Percentiles rank a stretch among this genome's conserved stretches.
Evolutionary conservation across 2,113 vertebrate species (phyloP).

Genomic region (Paraplagusia blochii): DNA sequence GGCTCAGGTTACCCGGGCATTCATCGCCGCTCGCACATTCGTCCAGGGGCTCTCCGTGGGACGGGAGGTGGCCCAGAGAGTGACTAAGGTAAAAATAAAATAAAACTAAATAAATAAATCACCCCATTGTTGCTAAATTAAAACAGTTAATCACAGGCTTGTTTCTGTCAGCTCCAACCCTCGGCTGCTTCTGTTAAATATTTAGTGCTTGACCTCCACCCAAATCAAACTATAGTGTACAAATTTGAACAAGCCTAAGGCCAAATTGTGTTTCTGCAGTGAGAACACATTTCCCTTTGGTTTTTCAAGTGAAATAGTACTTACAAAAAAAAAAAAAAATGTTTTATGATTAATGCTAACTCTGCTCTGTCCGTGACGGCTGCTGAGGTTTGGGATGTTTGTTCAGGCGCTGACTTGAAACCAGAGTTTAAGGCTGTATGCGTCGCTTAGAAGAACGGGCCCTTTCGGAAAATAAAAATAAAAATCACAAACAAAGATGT

Average conservation of each 20-base stretch:
- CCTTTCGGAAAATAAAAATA: constrained; percentile 17
- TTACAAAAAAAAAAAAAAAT: too few relatives aligned
- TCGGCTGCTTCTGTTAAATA: not conserved
- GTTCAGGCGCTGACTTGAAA: constrained; percentile 29
- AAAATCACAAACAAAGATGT: constrained; percentile 11
- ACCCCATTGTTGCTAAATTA: not conserved
- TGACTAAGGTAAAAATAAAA: constrained; percentile 92
- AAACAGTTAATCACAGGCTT: constrained; percentile 5
- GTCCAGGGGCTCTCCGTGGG: constrained; percentile 95
- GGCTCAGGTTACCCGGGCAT: constrained; percentile 90
- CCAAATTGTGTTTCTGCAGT: constrained; percentile 22
- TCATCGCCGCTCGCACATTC: constrained; percentile 92
- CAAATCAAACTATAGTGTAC: constrained; percentile 8
- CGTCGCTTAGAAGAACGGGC: constrained; percentile 38
- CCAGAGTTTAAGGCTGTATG: constrained; percentile 12
- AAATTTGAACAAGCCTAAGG: constrained; percentile 12
- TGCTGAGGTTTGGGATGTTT: constrained; percentile 12
- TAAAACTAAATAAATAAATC: too few relatives aligned
- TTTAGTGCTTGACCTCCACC: constrained; percentile 2
- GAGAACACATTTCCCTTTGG: constrained; percentile 6
- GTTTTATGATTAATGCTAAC: not conserved
- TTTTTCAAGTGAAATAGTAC: constrained; percentile 2
- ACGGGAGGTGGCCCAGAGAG: constrained; percentile 91
- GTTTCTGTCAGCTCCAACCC: not conserved
- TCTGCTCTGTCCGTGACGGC: constrained; percentile 1